Percentiles rank a stretch among this genome's conserved stretches.
phyloP scores from a whole-genome alignment of 2,113 vertebrate genomes.

The Chaenogobius annularis region DNA sequence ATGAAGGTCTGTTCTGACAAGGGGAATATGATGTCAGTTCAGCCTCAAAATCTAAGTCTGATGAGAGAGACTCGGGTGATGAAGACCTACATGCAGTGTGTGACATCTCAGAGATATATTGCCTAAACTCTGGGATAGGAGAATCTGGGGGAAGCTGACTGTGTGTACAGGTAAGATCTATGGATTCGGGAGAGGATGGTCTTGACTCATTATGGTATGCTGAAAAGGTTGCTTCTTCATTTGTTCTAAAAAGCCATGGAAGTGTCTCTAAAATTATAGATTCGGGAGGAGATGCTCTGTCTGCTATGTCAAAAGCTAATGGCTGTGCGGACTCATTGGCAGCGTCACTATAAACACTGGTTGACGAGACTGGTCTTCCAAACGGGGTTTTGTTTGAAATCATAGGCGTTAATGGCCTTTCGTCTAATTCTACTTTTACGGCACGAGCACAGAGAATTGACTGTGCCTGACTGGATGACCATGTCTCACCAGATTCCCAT shows the following conservation, averaged over 20 bases:
- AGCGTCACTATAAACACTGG: constrained; percentile 36
- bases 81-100: constrained; percentile 21
- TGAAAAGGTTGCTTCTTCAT: not conserved
- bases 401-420: constrained; percentile 63
- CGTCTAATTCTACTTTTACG: constrained; percentile 31
- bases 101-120: constrained; percentile 5
- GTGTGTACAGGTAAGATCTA: not conserved
- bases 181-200: constrained; percentile 45
- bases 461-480: not conserved
- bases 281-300: constrained; percentile 47
- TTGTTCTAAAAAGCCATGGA: constrained; percentile 22
- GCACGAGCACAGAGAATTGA: constrained; percentile 12
- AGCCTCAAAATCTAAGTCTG: constrained; percentile 22
- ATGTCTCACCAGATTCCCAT: constrained; percentile 42
- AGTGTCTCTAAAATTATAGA: constrained; percentile 31
- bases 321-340: constrained; percentile 44
- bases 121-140: constrained; percentile 38
- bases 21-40: not conserved
- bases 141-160: constrained; percentile 36
- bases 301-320: constrained; percentile 46
- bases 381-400: constrained; percentile 60
- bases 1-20: constrained; percentile 37
- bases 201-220: constrained; percentile 33
- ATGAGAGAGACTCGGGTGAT: constrained; percentile 33
- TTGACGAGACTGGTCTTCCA: constrained; percentile 48